Base-by-base conservation (phyloP, 2,888 invertebrate species). In the Cordilura impudica region DNA sequence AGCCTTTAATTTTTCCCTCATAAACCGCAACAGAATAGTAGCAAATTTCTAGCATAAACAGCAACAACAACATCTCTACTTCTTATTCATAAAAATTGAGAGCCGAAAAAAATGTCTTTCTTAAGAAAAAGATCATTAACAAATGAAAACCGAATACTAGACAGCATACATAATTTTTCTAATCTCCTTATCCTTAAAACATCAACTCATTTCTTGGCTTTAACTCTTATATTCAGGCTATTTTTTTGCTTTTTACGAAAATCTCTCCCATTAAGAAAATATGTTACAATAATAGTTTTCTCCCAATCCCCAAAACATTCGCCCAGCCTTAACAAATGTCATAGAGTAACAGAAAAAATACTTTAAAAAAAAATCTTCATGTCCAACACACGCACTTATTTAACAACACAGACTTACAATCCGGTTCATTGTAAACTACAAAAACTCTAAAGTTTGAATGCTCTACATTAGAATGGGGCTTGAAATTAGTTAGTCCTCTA, bases 61-160 rank as follows among this genome's bases (percentile, higher is more conserved):
- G 14, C 45, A 45, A 23, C 23, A 49, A 19, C 21, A 5, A n/a
- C n/a, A 19, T 47, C 23, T 49, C 21, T 23, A 19, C 35, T 35
- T 35, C 12, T 35, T 35, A 12, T 12, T 35, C 12, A 2, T 2
- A 29, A 35, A 7, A 14, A n/a, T 58, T 39, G 35, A 58, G 58
- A 58, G 58, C 58, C 39, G 19, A 47, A 63, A 10, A 2, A n/a
- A n/a, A n/a, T n/a, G n/a, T n/a, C n/a, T n/a, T n/a, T n/a, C n/a
- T n/a, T n/a, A n/a, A 7, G 1, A 19, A 21, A 49, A 63, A 47
- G 29, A 4, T 29, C 31, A 63, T 63, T 63, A 63, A 26, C n/a
- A 47, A 47, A 49, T 49, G 61, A 63, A 63, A 63, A 63, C 47
- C 61, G 61, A 61, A 47, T 61, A 61, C 35, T 10, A 8, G 16